A percentile compares a stretch with the other conserved stretches of the same genome.
Evolutionary conservation across 1,140 invertebrate genomes (phyloP).

Genomic region (Polypedilum vanderplanki): DNA sequence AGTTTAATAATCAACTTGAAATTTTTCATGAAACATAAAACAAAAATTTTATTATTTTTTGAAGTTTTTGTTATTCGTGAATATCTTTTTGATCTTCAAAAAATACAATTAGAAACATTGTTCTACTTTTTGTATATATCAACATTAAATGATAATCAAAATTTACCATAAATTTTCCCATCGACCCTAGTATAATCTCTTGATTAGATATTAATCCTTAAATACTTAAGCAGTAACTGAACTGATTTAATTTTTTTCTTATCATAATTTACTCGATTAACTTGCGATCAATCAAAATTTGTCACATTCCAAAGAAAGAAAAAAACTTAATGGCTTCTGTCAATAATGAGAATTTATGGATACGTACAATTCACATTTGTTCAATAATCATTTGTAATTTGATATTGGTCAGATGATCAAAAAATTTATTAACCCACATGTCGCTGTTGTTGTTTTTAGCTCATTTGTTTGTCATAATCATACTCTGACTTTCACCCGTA

Average conservation of each 20-base stretch:
- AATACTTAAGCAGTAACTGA: not conserved
- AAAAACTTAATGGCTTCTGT: not conserved
- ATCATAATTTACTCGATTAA: not conserved
- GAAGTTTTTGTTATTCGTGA: too few relatives aligned
- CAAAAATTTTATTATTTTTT: too few relatives aligned
- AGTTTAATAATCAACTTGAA: too few relatives aligned
- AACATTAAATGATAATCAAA: too few relatives aligned
- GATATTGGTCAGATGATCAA: constrained; percentile 17
- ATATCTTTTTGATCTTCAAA: too few relatives aligned
- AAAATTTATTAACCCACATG: constrained; percentile 4
- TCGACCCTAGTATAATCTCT: not conserved
- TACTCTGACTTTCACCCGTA: not conserved
- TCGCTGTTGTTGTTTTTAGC: not conserved
- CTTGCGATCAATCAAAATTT: constrained; percentile 22
- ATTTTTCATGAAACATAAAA: too few relatives aligned
- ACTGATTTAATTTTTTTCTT: not conserved
- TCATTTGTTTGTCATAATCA: not conserved
- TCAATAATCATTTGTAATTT: constrained; percentile 8
- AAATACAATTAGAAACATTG: too few relatives aligned
- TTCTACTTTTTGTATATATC: not conserved
- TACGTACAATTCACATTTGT: not conserved
- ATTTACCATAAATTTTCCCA: not conserved
- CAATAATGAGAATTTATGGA: not conserved
- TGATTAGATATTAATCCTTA: not conserved
- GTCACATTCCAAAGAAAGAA: constrained; percentile 1